Conservation (phyloP, 2,113 vertebrate genomes). For the Prochilodus magdalenae region DNA sequence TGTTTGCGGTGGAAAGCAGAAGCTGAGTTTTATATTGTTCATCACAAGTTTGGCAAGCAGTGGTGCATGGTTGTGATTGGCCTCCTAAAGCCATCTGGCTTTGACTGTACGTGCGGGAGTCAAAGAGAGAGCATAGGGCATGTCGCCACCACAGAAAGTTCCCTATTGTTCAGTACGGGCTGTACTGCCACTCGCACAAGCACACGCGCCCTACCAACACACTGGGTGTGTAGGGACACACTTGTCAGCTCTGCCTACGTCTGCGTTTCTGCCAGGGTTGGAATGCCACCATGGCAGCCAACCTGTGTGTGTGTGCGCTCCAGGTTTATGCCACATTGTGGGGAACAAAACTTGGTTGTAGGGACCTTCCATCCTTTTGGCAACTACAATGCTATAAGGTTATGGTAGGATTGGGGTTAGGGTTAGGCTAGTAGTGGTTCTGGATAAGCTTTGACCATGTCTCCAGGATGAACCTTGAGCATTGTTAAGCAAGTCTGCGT, state of each 20-base stretch:
- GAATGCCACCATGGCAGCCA: slow-evolving; percentile 63
- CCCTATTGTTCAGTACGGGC: slow-evolving; percentile 71
- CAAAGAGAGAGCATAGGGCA: not conserved
- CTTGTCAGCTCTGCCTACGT: slow-evolving; percentile 65
- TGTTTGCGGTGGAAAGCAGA: no score
- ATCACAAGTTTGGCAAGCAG: not conserved
- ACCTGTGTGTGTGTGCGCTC: no score
- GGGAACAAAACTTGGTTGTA: no score
- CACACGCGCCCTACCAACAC: slow-evolving; percentile 60
- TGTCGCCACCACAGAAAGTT: slow-evolving; percentile 72
- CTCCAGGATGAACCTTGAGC: no score
- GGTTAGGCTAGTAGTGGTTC: no score
- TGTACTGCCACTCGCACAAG: slow-evolving; percentile 61
- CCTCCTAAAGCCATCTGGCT: not conserved
- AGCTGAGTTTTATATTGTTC: not conserved
- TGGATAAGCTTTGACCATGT: no score
- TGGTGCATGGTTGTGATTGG: not conserved
- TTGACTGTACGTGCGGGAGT: not conserved
- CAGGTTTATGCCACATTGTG: no score
- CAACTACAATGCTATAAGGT: no score
- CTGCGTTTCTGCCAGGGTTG: slow-evolving; percentile 51
- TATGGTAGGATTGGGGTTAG: no score
- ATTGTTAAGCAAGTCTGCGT: no score
- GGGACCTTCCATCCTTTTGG: no score
- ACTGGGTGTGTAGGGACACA: slow-evolving; percentile 25